Percentiles rank a stretch among this genome's conserved stretches.
Conservation (phyloP, 2,113 vertebrate species). For the Narcine bancroftii region DNA sequence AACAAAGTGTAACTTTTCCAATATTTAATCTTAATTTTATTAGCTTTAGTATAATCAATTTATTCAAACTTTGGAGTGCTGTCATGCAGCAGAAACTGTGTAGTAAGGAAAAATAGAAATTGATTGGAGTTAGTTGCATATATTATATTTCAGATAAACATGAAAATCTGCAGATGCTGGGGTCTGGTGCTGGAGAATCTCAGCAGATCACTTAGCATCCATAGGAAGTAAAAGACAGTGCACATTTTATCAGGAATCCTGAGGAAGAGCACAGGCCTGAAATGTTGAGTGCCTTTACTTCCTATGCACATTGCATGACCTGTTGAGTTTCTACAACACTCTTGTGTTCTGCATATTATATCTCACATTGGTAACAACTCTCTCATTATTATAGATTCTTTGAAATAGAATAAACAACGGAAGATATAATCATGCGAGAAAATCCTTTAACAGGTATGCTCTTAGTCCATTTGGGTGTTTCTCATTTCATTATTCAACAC, state of each 20-base stretch:
- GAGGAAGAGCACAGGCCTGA: too few species aligned
- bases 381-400: background rate
- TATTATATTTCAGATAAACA: background rate
- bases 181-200: too few species aligned
- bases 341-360: too few species aligned
- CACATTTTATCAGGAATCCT: too few species aligned
- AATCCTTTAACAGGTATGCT: background rate
- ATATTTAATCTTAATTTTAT: background rate
- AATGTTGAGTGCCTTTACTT: too few species aligned
- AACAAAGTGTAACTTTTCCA: background rate
- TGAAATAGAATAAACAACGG: background rate
- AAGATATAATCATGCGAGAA: slow-evolving; percentile 23
- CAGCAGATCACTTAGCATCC: too few species aligned
- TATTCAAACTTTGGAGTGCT: background rate
- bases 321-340: too few species aligned
- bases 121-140: background rate
- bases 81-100: background rate
- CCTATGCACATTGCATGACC: too few species aligned
- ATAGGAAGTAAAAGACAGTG: too few species aligned
- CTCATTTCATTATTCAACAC: background rate
- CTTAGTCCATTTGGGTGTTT: background rate
- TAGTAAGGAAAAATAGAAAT: background rate
- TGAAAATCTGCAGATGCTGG: too few species aligned
- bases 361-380: background rate
- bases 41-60: background rate